phyloP scores from a whole-genome alignment of 1,140 invertebrate species.

The Aphelenchoides fujianensis region DNA sequence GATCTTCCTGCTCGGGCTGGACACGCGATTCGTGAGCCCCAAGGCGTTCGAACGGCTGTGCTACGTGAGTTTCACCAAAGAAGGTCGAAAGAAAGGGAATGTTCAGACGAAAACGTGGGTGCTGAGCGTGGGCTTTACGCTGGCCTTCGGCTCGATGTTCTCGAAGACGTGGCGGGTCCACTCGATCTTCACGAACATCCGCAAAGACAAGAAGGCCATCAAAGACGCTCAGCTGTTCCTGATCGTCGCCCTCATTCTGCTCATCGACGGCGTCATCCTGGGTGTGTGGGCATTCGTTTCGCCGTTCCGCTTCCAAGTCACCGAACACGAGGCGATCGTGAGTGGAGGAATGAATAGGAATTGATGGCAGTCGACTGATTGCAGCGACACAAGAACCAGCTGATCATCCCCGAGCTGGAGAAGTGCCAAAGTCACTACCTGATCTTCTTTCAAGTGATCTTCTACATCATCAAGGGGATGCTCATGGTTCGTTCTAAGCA shows the following conservation, averaged over 20 bases:
- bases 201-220: constrained; percentile 97
- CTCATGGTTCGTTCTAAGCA: constrained; percentile 74
- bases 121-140: constrained; percentile 95
- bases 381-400: constrained; percentile 46
- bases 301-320: constrained; percentile 71
- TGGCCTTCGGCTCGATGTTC: constrained; percentile 99
- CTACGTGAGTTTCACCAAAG: constrained; percentile 47
- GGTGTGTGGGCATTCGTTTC: constrained; percentile 94
- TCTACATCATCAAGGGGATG: constrained; percentile 95
- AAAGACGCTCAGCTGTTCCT: constrained; percentile 95
- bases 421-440: constrained; percentile 91
- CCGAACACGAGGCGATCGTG: constrained; percentile 52
- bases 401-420: constrained; percentile 77
- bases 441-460: constrained; percentile 80
- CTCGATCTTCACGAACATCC: constrained; percentile 61
- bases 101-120: constrained; percentile 77
- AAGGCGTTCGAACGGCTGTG: constrained; percentile 55
- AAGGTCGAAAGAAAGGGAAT: constrained; percentile 21
- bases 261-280: constrained; percentile 88
- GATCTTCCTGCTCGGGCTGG: constrained; percentile 90
- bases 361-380: no score
- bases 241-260: constrained; percentile 85
- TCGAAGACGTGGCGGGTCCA: constrained; percentile 76
- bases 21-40: constrained; percentile 77
- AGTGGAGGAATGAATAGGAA: no score